These are phyloP conservation scores for Sebastes schlegelii DNA, from an alignment of 2,113 vertebrate species.

Conservation along the genomic window DNA sequence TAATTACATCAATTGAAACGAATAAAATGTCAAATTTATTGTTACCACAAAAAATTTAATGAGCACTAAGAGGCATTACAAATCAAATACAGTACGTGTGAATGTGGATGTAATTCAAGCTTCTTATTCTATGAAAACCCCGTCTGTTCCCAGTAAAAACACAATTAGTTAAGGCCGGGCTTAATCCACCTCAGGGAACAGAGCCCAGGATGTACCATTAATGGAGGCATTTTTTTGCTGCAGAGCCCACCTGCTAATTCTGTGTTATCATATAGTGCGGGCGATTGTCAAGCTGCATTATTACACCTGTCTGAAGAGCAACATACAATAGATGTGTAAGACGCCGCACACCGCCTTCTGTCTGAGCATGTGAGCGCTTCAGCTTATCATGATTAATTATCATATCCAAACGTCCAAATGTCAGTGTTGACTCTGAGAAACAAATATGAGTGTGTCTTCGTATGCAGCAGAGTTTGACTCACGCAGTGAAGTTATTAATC, in stretches of 20 bases:
- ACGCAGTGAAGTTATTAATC: conserved; percentile 79
- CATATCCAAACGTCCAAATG: conserved; percentile 67
- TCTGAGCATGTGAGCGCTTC: conserved; percentile 24
- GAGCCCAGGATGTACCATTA: conserved; percentile 57
- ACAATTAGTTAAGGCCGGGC: conserved; percentile 62
- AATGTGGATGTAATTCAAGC: conserved; percentile 8
- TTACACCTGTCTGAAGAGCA: conserved; percentile 64
- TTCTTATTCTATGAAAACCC: conserved; percentile 31
- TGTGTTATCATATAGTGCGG: conserved; percentile 47
- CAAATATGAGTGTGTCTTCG: conserved; percentile 70
- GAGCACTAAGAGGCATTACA: background rate
- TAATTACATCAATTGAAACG: background rate
- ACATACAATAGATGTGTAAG: conserved; percentile 48
- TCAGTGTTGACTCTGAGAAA: conserved; percentile 70
- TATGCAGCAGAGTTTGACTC: conserved; percentile 69
- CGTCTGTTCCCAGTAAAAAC: conserved; percentile 43
- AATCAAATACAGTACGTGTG: background rate
- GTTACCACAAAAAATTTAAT: background rate
- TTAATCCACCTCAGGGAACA: conserved; percentile 72
- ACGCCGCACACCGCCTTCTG: conserved; percentile 52
- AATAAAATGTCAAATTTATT: background rate
- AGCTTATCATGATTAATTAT: conserved; percentile 77
- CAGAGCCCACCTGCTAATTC: conserved; percentile 72
- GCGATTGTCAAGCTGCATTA: conserved; percentile 65
- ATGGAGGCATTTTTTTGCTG: conserved; percentile 63